Evolutionary conservation across 2,888 invertebrate genomes (phyloP), one percentile per base, ranked within the genome.

Genomic region (Pandemis corylana): DNA sequence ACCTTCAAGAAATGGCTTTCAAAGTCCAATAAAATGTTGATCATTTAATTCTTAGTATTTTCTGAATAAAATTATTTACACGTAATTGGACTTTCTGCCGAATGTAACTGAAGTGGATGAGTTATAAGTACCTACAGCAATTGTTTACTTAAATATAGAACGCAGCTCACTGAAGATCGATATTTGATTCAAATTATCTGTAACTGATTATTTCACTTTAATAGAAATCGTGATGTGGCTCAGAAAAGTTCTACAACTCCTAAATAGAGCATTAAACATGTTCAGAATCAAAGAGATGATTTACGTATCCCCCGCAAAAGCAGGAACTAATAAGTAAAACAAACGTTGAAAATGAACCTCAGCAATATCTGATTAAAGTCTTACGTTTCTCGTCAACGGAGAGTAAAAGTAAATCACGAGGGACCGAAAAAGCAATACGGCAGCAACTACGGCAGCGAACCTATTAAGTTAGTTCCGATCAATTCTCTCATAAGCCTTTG

Each of bases 361-460:
- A 7, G 61, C 59, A 53, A 65, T n/a, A 65, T 74, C 65, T 66
- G 69, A 70, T 65, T 65, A 51, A 66, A 62, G 69, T 61, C 65
- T 74, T 69, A 69, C 64, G 64, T 61, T 67, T 62, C 69, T 66
- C 69, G 66, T 70, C 65, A 74, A 70, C 69, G 59, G 65, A 65
- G 74, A 69, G 61, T 65, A 65, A 64, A 69, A 70, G 65, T 62
- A 70, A 74, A 66, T 70, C 74, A 66, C 74, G 5, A 66, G 74
- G 74, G 74, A 74, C 65, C 51, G 46, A 70, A 73, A 68, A 73
- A 70, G 74, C 65, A 74, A 70, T 74, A 74, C 61, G 42, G 61
- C 65, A 61, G 68, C 73, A 61, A 51, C 73, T 49, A 65, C 69
- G 64, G 65, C 61, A 69, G 61, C 59, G 69, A 66, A 42, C 64